A percentile compares a stretch with the other conserved stretches of the same genome.
Conservation (phyloP, 2,888 invertebrate genomes). For the Chrysomela aeneicollis region DNA sequence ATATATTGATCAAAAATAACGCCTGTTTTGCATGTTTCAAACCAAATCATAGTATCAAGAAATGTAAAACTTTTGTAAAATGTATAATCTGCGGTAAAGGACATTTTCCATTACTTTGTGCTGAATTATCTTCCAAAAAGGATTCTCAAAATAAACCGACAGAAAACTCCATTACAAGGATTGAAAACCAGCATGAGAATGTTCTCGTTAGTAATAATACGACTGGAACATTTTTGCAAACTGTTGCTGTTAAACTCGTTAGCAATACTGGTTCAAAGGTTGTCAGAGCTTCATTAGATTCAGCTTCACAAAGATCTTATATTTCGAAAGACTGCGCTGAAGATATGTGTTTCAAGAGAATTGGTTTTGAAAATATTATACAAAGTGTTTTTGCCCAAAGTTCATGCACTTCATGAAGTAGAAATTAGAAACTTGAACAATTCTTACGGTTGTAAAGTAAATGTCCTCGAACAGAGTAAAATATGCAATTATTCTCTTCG, state of each 20-base stretch:
- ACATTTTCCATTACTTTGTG: constrained; percentile 4
- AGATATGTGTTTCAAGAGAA: not conserved
- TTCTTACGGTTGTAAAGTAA: not conserved
- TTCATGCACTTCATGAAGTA: not conserved
- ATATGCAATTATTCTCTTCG: not conserved
- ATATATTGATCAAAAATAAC: not conserved
- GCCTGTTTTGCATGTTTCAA: constrained; percentile 9
- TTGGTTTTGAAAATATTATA: not conserved
- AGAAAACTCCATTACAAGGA: not conserved
- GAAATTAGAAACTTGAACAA: not conserved
- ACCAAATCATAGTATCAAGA: no score
- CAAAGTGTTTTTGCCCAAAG: constrained; percentile 9
- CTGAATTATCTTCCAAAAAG: not conserved
- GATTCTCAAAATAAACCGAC: not conserved
- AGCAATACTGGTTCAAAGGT: not conserved
- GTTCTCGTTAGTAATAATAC: not conserved
- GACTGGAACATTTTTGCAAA: constrained; percentile 8
- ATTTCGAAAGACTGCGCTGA: not conserved
- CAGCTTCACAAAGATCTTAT: constrained; percentile 10
- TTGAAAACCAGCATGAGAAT: not conserved
- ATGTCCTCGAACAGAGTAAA: constrained; percentile 8
- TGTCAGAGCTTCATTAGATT: constrained; percentile 3
- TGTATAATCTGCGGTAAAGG: constrained; percentile 9
- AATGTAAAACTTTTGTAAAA: not conserved
- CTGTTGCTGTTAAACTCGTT: constrained; percentile 1